Conservation (phyloP, 2,113 vertebrate genomes). For the Indicator maculatus region DNA sequence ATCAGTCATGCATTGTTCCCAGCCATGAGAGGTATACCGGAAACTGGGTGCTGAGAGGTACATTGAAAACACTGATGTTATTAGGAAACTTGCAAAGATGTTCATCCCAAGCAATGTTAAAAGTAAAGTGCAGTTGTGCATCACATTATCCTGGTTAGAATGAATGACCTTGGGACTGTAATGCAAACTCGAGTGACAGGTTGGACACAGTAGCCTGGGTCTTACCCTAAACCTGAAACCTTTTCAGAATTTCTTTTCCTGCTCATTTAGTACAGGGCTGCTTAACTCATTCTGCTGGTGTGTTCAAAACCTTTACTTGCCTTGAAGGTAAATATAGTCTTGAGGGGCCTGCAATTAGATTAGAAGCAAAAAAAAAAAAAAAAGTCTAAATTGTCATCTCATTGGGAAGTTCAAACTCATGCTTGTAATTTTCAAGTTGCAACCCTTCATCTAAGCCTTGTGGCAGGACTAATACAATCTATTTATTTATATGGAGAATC, state of each 20-base stretch:
- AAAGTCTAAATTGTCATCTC: background rate
- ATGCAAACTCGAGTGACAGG: constrained; percentile 3
- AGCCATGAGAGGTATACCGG: background rate
- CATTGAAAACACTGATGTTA: background rate
- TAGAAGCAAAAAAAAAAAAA: background rate
- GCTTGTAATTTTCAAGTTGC: background rate
- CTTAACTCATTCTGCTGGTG: background rate
- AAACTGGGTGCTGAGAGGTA: background rate
- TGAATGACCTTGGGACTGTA: background rate
- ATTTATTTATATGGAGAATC: background rate
- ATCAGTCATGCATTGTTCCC: background rate
- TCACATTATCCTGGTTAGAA: background rate
- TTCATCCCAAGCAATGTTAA: background rate
- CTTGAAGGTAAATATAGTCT: background rate
- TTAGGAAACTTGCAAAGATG: background rate
- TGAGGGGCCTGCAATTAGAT: background rate
- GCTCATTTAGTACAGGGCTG: background rate
- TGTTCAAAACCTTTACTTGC: background rate
- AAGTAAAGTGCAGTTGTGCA: background rate
- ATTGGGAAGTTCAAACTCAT: constrained; percentile 1
- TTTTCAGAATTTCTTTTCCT: background rate
- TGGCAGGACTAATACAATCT: background rate
- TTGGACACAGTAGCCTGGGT: background rate
- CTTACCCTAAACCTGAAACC: constrained; percentile 6
- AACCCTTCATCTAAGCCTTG: background rate